Percentiles rank a stretch among this genome's conserved stretches.
Evolutionary conservation across 92 coral and sea anemone species (phyloP).

Genomic region (Paramuricea clavata): DNA sequence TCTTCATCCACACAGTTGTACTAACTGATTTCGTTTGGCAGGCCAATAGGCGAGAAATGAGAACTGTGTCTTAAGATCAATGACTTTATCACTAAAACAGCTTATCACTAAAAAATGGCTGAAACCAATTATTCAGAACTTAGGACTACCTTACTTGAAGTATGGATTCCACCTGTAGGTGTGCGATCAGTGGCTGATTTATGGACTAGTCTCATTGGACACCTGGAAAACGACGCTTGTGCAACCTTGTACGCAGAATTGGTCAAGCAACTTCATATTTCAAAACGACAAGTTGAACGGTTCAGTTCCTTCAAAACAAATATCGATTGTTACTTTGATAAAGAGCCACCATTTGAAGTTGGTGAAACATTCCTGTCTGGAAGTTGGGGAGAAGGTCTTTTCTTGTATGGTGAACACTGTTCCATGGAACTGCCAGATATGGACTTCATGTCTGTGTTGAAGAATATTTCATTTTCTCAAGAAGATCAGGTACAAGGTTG

Average conservation of each 20-base stretch:
- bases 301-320: background rate
- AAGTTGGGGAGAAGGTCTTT: conserved; percentile 21
- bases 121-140: background rate
- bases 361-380: background rate
- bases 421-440: background rate
- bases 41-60: background rate
- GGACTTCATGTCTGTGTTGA: conserved; percentile 14
- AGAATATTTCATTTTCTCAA: conserved; percentile 22
- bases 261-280: background rate
- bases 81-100: too few species aligned
- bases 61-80: background rate
- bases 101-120: background rate
- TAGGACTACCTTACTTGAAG: background rate
- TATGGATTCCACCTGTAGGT: background rate
- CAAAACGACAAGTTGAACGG: background rate
- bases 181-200: background rate
- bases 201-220: background rate
- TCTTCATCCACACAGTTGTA: too few species aligned
- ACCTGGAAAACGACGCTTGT: background rate
- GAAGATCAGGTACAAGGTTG: background rate
- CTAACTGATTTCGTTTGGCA: background rate
- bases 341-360: conserved; percentile 25
- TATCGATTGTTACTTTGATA: background rate
- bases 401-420: background rate
- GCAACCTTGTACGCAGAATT: background rate